Evolutionary conservation across 2,888 invertebrate genomes (phyloP).

Genomic region (Callimorpha dominula): DNA sequence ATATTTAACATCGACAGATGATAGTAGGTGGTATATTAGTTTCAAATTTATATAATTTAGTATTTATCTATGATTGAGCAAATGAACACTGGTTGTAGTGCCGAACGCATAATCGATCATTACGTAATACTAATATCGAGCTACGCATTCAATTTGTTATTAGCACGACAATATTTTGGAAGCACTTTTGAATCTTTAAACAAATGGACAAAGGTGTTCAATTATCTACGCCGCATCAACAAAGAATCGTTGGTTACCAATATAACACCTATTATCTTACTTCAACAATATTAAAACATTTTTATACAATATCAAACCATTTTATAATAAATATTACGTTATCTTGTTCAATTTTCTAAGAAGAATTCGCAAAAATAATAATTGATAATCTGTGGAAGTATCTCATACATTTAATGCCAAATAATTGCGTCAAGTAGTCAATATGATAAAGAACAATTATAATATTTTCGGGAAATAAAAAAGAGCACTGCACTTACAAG

Average conservation of each 20-base stretch:
- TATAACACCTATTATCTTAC: constrained; percentile 69
- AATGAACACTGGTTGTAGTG: constrained; percentile 34
- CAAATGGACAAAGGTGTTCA: constrained; percentile 23
- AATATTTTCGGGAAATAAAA: constrained; percentile 33
- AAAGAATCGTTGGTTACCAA: constrained; percentile 55
- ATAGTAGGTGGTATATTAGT: constrained; percentile 51
- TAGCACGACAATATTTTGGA: constrained; percentile 41
- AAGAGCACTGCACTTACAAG: constrained; percentile 44
- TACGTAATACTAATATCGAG: constrained; percentile 19
- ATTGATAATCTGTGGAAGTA: constrained; percentile 49
- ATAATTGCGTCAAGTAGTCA: constrained; percentile 35
- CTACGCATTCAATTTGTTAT: constrained; percentile 18
- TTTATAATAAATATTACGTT: constrained; percentile 29
- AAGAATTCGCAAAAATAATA: constrained; percentile 18
- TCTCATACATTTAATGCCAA: constrained; percentile 36
- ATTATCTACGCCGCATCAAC: constrained; percentile 15
- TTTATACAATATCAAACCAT: constrained; percentile 36
- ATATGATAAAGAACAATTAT: constrained; percentile 37
- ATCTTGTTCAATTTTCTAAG: constrained; percentile 23
- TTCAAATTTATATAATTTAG: constrained; percentile 21
- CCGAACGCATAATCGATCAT: constrained; percentile 19
- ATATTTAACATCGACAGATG: constrained; percentile 16
- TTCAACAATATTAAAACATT: constrained; percentile 39
- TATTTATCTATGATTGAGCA: constrained; percentile 44
- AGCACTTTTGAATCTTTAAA: constrained; percentile 47